Percentiles rank a stretch among this genome's conserved stretches.
Evolutionary conservation across 2,888 invertebrate species (phyloP).

Genomic region (Folsomia manolachei): DNA sequence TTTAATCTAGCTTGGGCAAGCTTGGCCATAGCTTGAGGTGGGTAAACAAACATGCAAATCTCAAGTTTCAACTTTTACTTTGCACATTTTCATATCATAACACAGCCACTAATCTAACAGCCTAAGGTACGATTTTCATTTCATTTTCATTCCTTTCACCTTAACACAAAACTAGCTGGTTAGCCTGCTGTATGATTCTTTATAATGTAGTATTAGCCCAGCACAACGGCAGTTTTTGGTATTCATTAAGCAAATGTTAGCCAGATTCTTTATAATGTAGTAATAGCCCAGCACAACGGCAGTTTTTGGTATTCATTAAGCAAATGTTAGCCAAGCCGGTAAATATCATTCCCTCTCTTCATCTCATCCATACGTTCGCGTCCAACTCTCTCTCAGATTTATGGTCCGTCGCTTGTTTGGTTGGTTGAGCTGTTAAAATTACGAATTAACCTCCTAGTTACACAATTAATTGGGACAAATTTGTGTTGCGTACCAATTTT

Average conservation of each 20-base stretch:
- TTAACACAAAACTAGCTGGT: too few relatives aligned
- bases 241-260: background rate
- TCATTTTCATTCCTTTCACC: background rate
- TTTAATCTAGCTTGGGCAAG: background rate
- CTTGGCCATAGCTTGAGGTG: too few relatives aligned
- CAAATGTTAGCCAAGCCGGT: background rate
- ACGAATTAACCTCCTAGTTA: background rate
- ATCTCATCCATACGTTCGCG: background rate
- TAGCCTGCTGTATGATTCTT: background rate
- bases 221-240: background rate
- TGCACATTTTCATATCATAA: background rate
- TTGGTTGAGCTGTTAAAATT: background rate
- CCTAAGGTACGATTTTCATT: background rate
- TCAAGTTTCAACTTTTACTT: background rate
- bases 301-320: background rate
- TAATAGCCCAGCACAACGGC: background rate
- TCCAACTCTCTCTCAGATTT: too few relatives aligned
- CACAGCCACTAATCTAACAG: background rate
- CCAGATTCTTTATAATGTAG: too few relatives aligned
- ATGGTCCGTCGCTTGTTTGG: background rate
- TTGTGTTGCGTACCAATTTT: too few relatives aligned
- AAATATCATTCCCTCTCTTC: background rate
- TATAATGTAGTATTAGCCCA: background rate
- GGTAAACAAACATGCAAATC: background rate
- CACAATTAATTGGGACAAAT: too few relatives aligned